Evolutionary conservation across 1,140 invertebrate genomes (phyloP).

Genomic region (Holcopasites calliopsidis): DNA sequence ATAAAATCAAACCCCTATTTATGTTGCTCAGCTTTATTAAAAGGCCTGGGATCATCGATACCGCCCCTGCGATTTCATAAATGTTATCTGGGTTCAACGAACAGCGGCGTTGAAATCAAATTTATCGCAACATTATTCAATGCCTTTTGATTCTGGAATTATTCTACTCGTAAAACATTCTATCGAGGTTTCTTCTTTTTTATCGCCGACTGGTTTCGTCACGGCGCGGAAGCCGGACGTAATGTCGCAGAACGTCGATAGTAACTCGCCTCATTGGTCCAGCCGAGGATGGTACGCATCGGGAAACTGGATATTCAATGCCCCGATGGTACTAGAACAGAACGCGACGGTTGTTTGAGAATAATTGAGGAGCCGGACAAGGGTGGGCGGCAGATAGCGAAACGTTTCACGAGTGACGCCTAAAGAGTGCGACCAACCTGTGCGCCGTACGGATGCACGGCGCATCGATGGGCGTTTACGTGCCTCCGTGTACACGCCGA

Average conservation of each 20-base stretch:
- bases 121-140: too few relatives aligned
- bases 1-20: constrained; percentile 10
- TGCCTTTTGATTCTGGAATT: too few relatives aligned
- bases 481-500: constrained; percentile 1
- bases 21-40: constrained; percentile 3
- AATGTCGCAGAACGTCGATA: constrained; percentile 55
- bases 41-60: background rate
- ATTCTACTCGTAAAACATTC: background rate
- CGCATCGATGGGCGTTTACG: background rate
- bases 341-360: constrained; percentile 71
- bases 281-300: background rate
- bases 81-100: background rate
- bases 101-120: too few relatives aligned
- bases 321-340: constrained; percentile 66
- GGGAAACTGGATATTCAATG: constrained; percentile 10
- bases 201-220: background rate
- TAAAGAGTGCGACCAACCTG: constrained; percentile 48
- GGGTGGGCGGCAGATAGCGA: constrained; percentile 39
- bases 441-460: constrained; percentile 12
- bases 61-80: background rate
- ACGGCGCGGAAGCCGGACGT: constrained; percentile 30
- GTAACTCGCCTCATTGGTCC: constrained; percentile 58
- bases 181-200: background rate
- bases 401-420: constrained; percentile 58
- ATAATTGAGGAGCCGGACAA: constrained; percentile 71